Conservation (phyloP, 2,113 vertebrate species). For the Hipposideros armiger region DNA sequence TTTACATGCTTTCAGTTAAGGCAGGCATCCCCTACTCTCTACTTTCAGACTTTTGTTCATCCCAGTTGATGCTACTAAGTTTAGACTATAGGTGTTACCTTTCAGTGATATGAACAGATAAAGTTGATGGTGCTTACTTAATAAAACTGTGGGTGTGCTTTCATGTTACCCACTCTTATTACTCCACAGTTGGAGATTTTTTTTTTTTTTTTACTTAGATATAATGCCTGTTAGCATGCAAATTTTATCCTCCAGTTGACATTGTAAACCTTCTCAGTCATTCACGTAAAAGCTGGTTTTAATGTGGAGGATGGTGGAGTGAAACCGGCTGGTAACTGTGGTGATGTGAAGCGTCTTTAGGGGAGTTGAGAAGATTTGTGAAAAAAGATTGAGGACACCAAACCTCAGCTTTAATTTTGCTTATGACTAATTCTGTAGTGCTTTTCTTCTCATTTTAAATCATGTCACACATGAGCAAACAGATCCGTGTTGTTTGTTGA, state of each 20-base stretch:
- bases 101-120: slow-evolving; percentile 12
- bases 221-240: neutral
- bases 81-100: neutral
- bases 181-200: neutral
- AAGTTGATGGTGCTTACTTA: neutral
- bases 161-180: neutral
- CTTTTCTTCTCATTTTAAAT: neutral
- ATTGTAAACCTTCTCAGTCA: neutral
- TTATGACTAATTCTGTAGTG: neutral
- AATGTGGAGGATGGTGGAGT: neutral
- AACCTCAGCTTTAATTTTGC: neutral
- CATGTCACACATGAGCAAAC: neutral
- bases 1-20: slow-evolving; percentile 8
- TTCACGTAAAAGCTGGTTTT: neutral
- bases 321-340: neutral
- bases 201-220: neutral
- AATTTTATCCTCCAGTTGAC: neutral
- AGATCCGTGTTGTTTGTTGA: neutral
- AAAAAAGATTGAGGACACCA: neutral
- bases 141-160: neutral
- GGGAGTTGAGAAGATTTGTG: neutral
- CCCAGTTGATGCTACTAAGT: neutral
- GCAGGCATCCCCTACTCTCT: neutral
- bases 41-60: neutral
- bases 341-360: neutral